Base-by-base conservation (phyloP, 2,113 vertebrate genomes). In the Penelope pileata region DNA sequence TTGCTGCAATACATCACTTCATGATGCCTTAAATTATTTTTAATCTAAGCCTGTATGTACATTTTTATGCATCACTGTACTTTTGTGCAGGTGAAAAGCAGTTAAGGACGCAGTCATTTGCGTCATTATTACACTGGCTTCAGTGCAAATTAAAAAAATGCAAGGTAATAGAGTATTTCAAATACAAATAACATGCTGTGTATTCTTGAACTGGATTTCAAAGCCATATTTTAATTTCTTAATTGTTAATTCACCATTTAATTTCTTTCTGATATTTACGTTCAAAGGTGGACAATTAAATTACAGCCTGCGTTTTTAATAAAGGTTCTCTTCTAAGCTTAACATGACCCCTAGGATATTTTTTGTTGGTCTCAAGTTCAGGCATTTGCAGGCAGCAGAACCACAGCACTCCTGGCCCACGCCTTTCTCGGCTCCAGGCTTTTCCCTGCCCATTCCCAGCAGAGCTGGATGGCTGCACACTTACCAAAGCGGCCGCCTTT, bases 401-500 rank as follows among this genome's bases (percentile, higher is more conserved):
- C 66, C 7, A 27, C 87, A 80, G 56, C 3, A 3, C 62, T 87
- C 53, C 51, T 27, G 3, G 51, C 74, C 51, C 84, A 40, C 6
- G 1, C 23, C 43, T 78, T 81, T 30, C 60, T 50, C 43, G 69
- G 14, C 21, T 32, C 53, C 9, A 45, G 50, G 43, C 30, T 66
- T 53, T 45, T 42, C 42, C 83, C 30, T 64, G 56, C 30, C 42
- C 23, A 2, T 26, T 59, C 62, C 70, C 82, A 95, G 64, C 18
- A 70, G 16, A 4, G 10, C 14, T 69, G 12, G 7, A 19, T 2
- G 8, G 89, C 4, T 82, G 43, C 50, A 40, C 17, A 97, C 98
- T 42, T 96, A 99, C 99, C 99, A 99, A 34, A 99, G 98, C 0
- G 98, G 99, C 85, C 99, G 98, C 88, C 99, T 98, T 96, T 99